Base-by-base conservation (phyloP, 2,888 invertebrate species). In the Scotopteryx bipunctaria region DNA sequence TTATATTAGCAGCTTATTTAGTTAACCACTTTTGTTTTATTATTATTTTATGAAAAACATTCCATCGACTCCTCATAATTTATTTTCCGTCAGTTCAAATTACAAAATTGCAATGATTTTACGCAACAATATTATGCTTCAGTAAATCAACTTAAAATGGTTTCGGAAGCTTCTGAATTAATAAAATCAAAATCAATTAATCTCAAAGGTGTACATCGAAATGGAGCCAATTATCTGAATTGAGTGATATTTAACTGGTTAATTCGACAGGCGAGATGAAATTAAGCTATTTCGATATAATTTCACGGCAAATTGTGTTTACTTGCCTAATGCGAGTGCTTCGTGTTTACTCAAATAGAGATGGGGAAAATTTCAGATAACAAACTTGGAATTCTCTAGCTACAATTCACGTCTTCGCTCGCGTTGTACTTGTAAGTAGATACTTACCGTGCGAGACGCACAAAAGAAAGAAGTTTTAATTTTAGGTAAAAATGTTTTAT, bases 201-300 rank as follows among this genome's bases (percentile, higher is more conserved):
- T 48, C 35, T 45, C 29, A 42, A 38, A 41, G 35, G 25, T 36
- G 21, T 25, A 23, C 25, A 27, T 29, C 33, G 35, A 47, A 47
- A 33, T 47, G 49, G 15, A 51, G 21, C 50, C 71, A 79, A 79
- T 76, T 80, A 77, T 61, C 53, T 64, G 67, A 77, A 71, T 73
- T 70, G 70, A 68, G 66, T 67, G 63, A 63, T 71, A 73, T 75
- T 76, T 76, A 76, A 74, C 76, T 71, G 71, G 71, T 71, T 71
- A 67, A 63, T 66, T 49, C 64, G 67, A 47, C 41, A 73, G 64
- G 68, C 65, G 66, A 66, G 67, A 70, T 64, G 65, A 65, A 77
- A 73, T 75, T 74, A 72, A 74, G 66, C 73, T 69, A 70, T 56
- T 69, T 73, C 75, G 76, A 78, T 76, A 73, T 73, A 76, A 78